Evolutionary conservation across 2,113 vertebrate genomes (phyloP), one percentile per base, ranked within the genome.

Genomic region (Gallinago undulata): DNA sequence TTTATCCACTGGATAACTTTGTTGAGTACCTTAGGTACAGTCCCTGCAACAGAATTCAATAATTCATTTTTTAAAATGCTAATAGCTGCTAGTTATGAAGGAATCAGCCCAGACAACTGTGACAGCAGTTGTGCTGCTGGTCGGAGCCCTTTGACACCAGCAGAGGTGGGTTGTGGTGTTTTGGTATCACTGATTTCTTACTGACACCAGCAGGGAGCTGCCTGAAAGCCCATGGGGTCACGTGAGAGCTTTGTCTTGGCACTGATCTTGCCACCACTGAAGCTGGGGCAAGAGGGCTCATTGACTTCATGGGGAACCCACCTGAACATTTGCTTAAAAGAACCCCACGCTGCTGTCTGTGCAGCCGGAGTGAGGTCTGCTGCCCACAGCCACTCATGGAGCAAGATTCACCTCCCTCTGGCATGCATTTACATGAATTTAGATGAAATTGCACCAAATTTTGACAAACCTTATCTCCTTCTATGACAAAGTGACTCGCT

Each of bases 351-450:
- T 1, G 0, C 14, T 24, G 16, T 2, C 7, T 27, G 10, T 7
- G 35, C 67, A 56, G 35, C 68, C 33, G 48, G 31, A 68, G 39
- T 48, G 33, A 73, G 48, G 31, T 39, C 70, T 37, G 41, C 60
- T 70, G 57, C 48, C 31, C 0, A 1, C n/a, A 63, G 66, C 31
- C 30, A 6, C 82, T 35, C 0, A 0, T 59, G 39, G 30, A 87
- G 67, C 7, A 53, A 67, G 60, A 19, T 31, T 10, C 6, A 0
- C 22, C 51, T 39, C 33, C 0, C 7, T 10, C 24, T 8, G 27
- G 1, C 0, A 2, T 27, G 59, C 51, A 4, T 47, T 59, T 51
- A 7, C 0, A 0, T 55, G 51, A 30, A 55, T 43, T 51, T 8
- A 19, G 28, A 13, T 13, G 48, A 39, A 37, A 30, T 12, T 5